Conservation (phyloP, 1,140 invertebrate genomes). For the Drosophila sturtevanti region DNA sequence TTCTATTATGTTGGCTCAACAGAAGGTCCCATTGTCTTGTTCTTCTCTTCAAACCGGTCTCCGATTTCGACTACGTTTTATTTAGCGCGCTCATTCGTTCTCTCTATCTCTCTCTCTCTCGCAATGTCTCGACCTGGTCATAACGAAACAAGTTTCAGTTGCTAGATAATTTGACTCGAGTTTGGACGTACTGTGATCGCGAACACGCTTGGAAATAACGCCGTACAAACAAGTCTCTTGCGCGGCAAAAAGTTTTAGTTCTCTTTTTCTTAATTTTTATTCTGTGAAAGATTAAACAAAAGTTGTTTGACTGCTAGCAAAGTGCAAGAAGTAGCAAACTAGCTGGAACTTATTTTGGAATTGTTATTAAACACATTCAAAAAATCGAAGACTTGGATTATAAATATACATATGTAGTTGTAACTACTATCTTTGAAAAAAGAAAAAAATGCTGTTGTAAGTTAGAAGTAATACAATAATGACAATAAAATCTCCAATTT, state of each 20-base stretch:
- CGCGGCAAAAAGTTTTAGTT: constrained; percentile 28
- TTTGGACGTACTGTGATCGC: constrained; percentile 55
- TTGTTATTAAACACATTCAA: background rate
- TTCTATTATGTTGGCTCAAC: background rate
- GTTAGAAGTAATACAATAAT: too few species aligned
- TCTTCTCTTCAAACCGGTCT: constrained; percentile 18
- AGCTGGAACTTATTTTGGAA: background rate
- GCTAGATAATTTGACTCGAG: constrained; percentile 57
- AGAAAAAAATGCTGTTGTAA: background rate
- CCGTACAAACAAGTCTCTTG: constrained; percentile 15
- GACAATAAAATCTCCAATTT: too few species aligned
- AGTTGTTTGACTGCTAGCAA: constrained; percentile 1
- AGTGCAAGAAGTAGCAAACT: background rate
- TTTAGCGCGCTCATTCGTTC: background rate
- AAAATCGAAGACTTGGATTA: background rate
- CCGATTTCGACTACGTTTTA: background rate
- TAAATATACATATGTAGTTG: background rate
- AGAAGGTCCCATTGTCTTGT: constrained; percentile 1
- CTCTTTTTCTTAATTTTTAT: background rate
- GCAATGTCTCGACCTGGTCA: constrained; percentile 37
- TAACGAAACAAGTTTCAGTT: constrained; percentile 78
- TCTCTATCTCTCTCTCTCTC: constrained; percentile 1
- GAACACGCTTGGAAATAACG: constrained; percentile 31
- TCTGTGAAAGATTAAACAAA: constrained; percentile 5
- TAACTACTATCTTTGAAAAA: background rate